Conservation (phyloP, 2,113 vertebrate genomes). For the Phaethornis superciliosus region DNA sequence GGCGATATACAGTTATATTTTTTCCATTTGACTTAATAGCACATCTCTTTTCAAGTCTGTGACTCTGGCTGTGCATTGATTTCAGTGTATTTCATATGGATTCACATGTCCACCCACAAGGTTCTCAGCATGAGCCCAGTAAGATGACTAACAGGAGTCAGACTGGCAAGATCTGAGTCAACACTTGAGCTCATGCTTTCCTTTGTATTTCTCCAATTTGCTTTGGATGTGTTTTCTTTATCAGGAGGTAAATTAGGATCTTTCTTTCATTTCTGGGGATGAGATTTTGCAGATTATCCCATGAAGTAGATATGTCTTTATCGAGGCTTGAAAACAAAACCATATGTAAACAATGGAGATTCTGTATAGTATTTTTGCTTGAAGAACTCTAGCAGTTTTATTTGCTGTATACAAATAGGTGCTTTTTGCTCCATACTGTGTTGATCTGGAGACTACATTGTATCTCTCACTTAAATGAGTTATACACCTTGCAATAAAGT, state of each 20-base stretch:
- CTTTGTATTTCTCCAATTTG: not conserved
- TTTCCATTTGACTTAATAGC: not conserved
- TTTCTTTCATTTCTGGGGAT: not conserved
- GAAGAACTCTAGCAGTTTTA: not conserved
- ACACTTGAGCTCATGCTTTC: not conserved
- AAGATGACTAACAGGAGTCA: slow-evolving; percentile 35
- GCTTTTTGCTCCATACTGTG: not conserved
- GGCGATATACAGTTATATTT: not conserved
- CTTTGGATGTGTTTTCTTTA: not conserved
- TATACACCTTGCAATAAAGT: accelerated
- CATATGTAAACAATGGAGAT: not conserved
- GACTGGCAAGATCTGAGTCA: slow-evolving; percentile 11
- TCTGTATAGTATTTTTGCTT: not conserved
- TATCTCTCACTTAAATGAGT: not conserved
- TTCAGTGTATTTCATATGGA: not conserved
- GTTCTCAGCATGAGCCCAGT: not conserved
- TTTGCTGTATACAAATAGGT: not conserved
- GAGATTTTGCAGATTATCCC: not conserved
- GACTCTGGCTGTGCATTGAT: not conserved
- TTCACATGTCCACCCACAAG: not conserved
- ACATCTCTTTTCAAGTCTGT: not conserved
- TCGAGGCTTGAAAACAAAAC: not conserved
- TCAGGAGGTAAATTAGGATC: not conserved
- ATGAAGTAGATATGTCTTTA: not conserved
- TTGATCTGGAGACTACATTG: not conserved